A percentile compares a stretch with the other conserved stretches of the same genome.
phyloP scores from a whole-genome alignment of 2,113 vertebrate genomes.

The Tricholaema leucomelas region DNA sequence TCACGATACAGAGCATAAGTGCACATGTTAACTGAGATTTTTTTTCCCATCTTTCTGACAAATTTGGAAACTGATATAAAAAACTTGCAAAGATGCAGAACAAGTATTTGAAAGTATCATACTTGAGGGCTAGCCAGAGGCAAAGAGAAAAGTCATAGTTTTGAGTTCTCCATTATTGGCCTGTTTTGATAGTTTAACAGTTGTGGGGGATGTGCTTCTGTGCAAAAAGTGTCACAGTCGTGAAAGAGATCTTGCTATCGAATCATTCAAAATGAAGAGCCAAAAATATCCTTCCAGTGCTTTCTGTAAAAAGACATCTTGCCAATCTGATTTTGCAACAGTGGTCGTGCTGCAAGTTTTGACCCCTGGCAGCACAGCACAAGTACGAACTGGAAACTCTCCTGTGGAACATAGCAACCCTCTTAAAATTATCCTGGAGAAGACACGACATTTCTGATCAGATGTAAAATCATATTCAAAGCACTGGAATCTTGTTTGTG shows the following conservation, averaged over 20 bases:
- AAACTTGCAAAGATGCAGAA: slow-evolving; percentile 28
- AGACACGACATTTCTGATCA: not conserved
- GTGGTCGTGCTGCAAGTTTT: not conserved
- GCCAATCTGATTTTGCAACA: not conserved
- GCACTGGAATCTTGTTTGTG: not conserved
- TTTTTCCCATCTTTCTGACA: not conserved
- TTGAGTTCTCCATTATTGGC: slow-evolving; percentile 18
- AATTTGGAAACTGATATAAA: not conserved
- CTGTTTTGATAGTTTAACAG: slow-evolving; percentile 29
- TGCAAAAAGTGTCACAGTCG: slow-evolving; percentile 1
- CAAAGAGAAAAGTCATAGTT: slow-evolving; percentile 30
- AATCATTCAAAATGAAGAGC: not conserved
- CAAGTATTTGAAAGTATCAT: slow-evolving; percentile 12
- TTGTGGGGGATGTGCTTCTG: slow-evolving; percentile 29
- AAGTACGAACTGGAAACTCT: not conserved
- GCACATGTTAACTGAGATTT: not conserved
- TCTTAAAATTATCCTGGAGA: not conserved
- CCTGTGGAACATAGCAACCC: not conserved
- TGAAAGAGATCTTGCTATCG: not conserved
- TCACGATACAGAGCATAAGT: not conserved
- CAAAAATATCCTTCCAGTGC: not conserved
- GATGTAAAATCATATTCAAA: not conserved
- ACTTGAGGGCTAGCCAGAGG: slow-evolving; percentile 48
- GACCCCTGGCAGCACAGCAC: not conserved
- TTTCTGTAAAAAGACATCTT: not conserved